phyloP scores from a whole-genome alignment of 2,113 vertebrate species.

The Crotalus horridus region DNA sequence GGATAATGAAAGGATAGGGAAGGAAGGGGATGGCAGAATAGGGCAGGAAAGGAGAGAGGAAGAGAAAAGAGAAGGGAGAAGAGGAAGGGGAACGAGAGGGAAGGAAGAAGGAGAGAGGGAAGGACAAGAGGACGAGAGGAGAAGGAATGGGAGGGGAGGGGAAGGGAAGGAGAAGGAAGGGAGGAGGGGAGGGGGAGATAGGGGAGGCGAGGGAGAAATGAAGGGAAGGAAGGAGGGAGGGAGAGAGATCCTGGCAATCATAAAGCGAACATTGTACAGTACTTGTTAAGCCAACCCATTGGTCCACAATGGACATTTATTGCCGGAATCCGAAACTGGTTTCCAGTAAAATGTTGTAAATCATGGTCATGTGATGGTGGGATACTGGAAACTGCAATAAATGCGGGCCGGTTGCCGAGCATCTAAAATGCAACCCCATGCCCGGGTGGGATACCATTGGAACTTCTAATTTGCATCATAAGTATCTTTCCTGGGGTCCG shows the following conservation, averaged over 20 bases:
- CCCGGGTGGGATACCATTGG: neutral
- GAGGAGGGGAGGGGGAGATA: too few species aligned
- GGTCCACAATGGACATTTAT: neutral
- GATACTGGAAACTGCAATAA: neutral
- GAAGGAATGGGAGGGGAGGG: too few species aligned
- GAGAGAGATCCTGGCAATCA: neutral
- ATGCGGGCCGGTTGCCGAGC: neutral
- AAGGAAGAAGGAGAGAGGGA: too few species aligned
- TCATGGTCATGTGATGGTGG: neutral
- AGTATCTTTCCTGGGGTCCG: neutral
- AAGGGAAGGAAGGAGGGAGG: neutral
- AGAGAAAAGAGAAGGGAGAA: too few species aligned
- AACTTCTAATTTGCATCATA: neutral
- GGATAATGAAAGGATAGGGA: too few species aligned
- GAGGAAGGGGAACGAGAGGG: too few species aligned
- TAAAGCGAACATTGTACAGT: neutral
- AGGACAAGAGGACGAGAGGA: too few species aligned
- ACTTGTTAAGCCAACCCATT: neutral
- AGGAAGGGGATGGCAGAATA: too few species aligned
- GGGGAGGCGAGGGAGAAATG: too few species aligned
- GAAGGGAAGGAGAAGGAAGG: too few species aligned
- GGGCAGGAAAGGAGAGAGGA: too few species aligned
- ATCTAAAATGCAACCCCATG: neutral
- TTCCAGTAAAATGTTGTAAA: neutral
- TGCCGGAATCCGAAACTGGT: neutral